phyloP scores from a whole-genome alignment of 2,888 invertebrate genomes.

The Oligia fasciuncula region DNA sequence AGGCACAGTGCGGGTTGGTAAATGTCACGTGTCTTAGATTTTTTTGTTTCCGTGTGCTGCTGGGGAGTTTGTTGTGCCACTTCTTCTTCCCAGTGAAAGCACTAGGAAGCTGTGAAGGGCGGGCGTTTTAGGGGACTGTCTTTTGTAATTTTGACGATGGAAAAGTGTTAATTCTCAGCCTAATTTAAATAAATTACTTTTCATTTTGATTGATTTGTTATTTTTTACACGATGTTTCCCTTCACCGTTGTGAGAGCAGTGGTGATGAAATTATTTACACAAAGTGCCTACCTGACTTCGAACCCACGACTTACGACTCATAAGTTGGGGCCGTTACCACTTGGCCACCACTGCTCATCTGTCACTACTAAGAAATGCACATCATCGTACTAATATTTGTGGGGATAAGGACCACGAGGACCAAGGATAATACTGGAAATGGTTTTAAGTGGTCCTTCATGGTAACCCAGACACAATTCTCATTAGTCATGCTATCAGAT shows the following conservation, averaged over 20 bases:
- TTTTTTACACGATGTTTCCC: not conserved
- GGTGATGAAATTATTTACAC: not conserved
- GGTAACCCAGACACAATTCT: constrained; percentile 61
- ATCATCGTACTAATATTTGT: constrained; percentile 8
- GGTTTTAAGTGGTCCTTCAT: constrained; percentile 64
- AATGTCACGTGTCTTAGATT: not conserved
- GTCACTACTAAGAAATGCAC: not conserved
- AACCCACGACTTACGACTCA: not conserved
- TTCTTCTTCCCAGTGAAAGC: not conserved
- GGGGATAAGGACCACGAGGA: constrained; percentile 3
- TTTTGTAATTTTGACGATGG: not conserved
- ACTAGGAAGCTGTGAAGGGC: not conserved
- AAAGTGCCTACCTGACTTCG: not conserved
- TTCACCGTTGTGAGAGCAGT: not conserved
- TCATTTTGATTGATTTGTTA: not conserved
- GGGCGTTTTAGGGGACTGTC: not conserved
- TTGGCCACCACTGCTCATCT: not conserved
- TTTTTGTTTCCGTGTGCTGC: not conserved
- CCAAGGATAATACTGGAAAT: constrained; percentile 21
- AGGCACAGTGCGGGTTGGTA: not conserved
- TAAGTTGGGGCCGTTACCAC: not conserved
- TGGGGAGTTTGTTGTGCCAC: not conserved
- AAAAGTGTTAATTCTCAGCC: not conserved
- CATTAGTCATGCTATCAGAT: constrained; percentile 70
- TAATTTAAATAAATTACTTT: not conserved